Evolutionary conservation across 2,797 vertebrate genomes (phyloP).

Genomic region (Sebastes paucispinis): DNA sequence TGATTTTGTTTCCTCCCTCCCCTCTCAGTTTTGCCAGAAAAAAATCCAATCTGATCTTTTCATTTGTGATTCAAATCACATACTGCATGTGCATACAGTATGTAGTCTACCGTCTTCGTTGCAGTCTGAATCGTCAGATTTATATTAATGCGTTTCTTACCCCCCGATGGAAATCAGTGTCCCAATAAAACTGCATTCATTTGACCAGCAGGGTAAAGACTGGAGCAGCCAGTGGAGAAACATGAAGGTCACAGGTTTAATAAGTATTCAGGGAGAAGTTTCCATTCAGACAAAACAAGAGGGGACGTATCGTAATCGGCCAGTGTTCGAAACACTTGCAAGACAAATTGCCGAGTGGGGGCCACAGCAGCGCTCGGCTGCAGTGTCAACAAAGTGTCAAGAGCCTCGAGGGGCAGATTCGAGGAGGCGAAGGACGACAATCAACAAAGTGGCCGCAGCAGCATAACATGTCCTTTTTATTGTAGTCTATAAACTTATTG

Average conservation of each 20-base stretch:
- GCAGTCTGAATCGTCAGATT: slow-evolving; percentile 18
- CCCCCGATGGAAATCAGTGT: not conserved
- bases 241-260: slow-evolving; percentile 44
- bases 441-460: slow-evolving; percentile 1
- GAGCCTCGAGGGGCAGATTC: slow-evolving; percentile 33
- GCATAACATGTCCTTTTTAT: slow-evolving; percentile 21
- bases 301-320: not conserved
- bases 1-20: not conserved
- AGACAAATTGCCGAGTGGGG: slow-evolving; percentile 37
- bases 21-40: slow-evolving; percentile 2
- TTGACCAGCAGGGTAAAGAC: slow-evolving; percentile 6
- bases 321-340: slow-evolving; percentile 13
- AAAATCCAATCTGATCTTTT: slow-evolving; percentile 14
- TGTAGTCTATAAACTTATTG: not conserved
- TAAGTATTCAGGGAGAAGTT: slow-evolving; percentile 47
- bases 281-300: slow-evolving; percentile 33
- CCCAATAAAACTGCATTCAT: slow-evolving; percentile 24
- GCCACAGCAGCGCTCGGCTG: slow-evolving; percentile 15
- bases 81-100: not conserved
- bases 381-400: slow-evolving; percentile 30
- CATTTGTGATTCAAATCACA: slow-evolving; percentile 46
- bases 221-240: slow-evolving; percentile 3
- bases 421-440: slow-evolving; percentile 31
- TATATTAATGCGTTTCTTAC: slow-evolving; percentile 8
- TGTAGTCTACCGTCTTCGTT: slow-evolving; percentile 2